phyloP scores from a whole-genome alignment of 1,140 invertebrate species.

The Drosophila chauvacae region DNA sequence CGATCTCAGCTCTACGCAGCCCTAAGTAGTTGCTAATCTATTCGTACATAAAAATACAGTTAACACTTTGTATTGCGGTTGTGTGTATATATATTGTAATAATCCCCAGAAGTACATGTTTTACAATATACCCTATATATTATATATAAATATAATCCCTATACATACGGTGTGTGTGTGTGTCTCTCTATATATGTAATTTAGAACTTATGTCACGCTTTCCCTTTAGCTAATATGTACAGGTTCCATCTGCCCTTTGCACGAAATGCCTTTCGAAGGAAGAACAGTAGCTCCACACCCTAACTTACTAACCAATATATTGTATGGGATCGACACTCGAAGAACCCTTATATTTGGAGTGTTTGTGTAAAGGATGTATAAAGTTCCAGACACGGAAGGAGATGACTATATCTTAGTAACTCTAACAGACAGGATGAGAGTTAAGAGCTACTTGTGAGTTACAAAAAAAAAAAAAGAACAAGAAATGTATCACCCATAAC shows the following conservation, averaged over 20 bases:
- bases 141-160: conserved; percentile 36
- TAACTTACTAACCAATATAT: conserved; percentile 19
- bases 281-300: conserved; percentile 18
- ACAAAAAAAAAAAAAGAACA: conserved; percentile 5
- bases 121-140: conserved; percentile 28
- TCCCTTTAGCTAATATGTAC: conserved; percentile 50
- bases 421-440: neutral
- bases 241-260: neutral
- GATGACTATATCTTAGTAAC: neutral
- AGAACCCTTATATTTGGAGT: neutral
- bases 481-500: conserved; percentile 33
- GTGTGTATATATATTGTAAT: conserved; percentile 14
- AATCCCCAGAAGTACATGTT: conserved; percentile 20
- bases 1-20: conserved; percentile 42
- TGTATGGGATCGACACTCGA: neutral
- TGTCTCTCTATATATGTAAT: conserved; percentile 51
- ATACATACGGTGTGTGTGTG: conserved; percentile 17
- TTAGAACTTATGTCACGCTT: conserved; percentile 62
- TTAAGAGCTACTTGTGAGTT: conserved; percentile 3
- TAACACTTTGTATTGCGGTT: conserved; percentile 51
- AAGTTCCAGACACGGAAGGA: neutral
- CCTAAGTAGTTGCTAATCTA: conserved; percentile 27
- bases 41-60: conserved; percentile 44
- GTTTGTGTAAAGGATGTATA: conserved; percentile 12
- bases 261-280: conserved; percentile 21